Evolutionary conservation across 2,113 vertebrate genomes (phyloP).

Genomic region (Callocephalon fimbriatum): DNA sequence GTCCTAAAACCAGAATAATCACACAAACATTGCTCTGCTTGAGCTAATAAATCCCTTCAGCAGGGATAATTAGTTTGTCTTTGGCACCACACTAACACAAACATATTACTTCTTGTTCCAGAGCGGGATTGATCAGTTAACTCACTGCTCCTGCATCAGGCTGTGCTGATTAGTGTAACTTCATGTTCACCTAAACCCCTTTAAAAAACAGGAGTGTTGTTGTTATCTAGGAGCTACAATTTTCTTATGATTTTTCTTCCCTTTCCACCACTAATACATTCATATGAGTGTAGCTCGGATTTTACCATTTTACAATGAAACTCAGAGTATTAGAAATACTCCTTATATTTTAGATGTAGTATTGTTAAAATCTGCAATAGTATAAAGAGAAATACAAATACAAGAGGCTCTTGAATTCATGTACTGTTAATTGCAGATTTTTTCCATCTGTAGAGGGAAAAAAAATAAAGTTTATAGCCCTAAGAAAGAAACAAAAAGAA

Average conservation of each 20-base stretch:
- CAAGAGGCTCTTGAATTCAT: neutral
- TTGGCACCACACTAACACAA: neutral
- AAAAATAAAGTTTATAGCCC: neutral
- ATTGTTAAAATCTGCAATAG: neutral
- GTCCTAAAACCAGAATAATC: neutral
- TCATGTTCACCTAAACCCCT: neutral
- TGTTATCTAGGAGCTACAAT: neutral
- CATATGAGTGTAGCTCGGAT: no score
- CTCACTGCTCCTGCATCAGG: neutral
- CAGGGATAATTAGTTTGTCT: neutral
- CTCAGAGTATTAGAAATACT: neutral
- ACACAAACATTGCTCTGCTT: neutral
- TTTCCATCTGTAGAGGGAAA: neutral
- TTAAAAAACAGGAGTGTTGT: neutral
- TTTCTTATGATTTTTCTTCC: neutral
- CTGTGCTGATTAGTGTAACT: neutral
- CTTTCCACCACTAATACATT: neutral
- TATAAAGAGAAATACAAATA: neutral
- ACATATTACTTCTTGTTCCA: neutral
- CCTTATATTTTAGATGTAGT: neutral
- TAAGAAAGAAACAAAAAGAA: neutral
- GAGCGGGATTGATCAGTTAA: neutral
- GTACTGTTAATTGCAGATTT: neutral
- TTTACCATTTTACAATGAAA: neutral
- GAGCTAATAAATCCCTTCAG: neutral